Evolutionary conservation across 2,113 vertebrate species (phyloP), one percentile per base, ranked within the genome.

Genomic region (Ctenomys sociabilis): DNA sequence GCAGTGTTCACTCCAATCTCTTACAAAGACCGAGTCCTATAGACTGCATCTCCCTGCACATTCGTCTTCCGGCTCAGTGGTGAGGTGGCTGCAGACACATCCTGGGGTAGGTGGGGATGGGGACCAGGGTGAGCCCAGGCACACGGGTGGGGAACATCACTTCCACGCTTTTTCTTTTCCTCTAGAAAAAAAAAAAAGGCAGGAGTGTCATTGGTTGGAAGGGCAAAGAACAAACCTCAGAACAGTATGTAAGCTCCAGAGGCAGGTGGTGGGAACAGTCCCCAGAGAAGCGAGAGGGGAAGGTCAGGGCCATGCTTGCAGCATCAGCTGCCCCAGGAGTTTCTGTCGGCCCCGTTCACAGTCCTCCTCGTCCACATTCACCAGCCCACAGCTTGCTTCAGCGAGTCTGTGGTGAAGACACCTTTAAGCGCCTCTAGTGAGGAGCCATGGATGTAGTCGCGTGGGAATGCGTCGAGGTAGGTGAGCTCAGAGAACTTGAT

Each of bases 401-500:
- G 99, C 13, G 99, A 99, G 99, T 99, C 99, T 94, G 99, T 99
- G 98, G 99, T 99, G 97, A 99, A 99, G 96, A 99, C 99, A 14
- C 99, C 99, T 97, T 99, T 99, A 30, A 99, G 99, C 24, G 99
- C 99, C 95, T 99, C 99, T 66, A 99, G 98, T 98, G 99, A 96
- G 0, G 99, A 99, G 94, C 99, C 99, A 8, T 99, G 99, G 98
- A 99, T 99, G 98, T 99, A 99, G 98, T 99, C 99, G 89, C 99
- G 98, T 99, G 99, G 99, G 98, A 99, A 99, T 77, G 99, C 99
- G 37, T 99, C 99, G 98, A 99, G 98, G 98, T 99, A 99, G 97
- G 99, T 99, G 96, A 99, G 99, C 99, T 99, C 99, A 0, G 99
- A 99, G 98, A 99, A 99, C 95, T 99, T 99, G 98, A 99, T 99